These are phyloP conservation scores for Trissoscelio sp. DNA, from an alignment of 2,888 invertebrate genomes.

Conservation along the genomic window DNA sequence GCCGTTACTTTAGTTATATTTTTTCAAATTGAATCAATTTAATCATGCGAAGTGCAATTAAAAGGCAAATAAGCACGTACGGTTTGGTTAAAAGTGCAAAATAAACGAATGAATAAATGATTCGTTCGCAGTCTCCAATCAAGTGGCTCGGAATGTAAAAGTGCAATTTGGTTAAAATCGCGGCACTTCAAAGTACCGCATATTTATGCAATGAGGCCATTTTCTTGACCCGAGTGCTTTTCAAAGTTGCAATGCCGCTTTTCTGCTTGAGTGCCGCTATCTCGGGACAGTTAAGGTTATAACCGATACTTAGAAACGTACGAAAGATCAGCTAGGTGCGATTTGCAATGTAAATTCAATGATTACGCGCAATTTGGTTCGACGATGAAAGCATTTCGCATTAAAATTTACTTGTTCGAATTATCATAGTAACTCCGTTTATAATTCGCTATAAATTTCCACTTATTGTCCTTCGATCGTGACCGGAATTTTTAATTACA, in stretches of 20 bases:
- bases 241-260: conserved; percentile 53
- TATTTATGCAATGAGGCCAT: conserved; percentile 65
- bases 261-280: conserved; percentile 61
- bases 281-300: conserved; percentile 64
- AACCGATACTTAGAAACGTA: conserved; percentile 67
- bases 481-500: conserved; percentile 40
- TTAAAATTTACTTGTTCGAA: conserved; percentile 53
- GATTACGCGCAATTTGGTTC: conserved; percentile 73
- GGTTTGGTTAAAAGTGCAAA: not conserved
- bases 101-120: conserved; percentile 40
- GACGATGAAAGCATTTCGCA: conserved; percentile 51
- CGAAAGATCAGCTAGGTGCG: conserved; percentile 59
- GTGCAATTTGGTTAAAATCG: conserved; percentile 55
- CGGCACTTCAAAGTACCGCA: conserved; percentile 36
- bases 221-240: conserved; percentile 63
- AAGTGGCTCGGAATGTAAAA: conserved; percentile 21
- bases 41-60: not conserved
- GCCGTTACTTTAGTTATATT: not conserved
- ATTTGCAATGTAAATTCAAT: conserved; percentile 74
- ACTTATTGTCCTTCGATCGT: conserved; percentile 34
- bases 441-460: conserved; percentile 39
- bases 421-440: conserved; percentile 48
- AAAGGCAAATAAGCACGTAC: conserved; percentile 4
- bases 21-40: not conserved
- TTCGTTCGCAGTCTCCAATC: conserved; percentile 14